These are phyloP conservation scores for Piaya cayana DNA, from an alignment of 2,113 vertebrate species.

Conservation along the genomic window DNA sequence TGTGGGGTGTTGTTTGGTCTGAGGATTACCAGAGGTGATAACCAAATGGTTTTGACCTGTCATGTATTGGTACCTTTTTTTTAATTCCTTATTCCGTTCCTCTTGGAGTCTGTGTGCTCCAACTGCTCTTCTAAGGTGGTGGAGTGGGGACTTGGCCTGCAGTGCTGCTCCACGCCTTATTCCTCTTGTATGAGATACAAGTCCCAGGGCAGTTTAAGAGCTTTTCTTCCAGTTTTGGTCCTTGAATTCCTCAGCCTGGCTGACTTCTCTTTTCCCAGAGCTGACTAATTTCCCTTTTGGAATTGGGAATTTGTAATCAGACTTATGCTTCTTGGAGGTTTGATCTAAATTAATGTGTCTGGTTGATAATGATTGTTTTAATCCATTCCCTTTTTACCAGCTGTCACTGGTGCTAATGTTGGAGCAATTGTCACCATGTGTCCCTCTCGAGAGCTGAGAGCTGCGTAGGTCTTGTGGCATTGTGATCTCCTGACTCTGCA, in stretches of 20 bases:
- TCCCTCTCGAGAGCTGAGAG: neutral
- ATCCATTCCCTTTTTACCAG: neutral
- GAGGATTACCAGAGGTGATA: neutral
- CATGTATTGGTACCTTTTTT: neutral
- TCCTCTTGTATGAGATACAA: neutral
- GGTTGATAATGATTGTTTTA: neutral
- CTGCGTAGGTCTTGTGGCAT: neutral
- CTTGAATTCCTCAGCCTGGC: neutral
- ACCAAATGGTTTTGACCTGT: neutral
- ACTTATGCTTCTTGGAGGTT: neutral
- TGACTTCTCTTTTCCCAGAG: neutral
- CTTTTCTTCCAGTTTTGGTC: neutral
- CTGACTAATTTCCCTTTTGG: neutral
- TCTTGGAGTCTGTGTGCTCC: neutral
- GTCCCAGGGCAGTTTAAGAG: neutral
- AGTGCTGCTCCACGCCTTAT: neutral
- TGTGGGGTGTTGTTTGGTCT: neutral
- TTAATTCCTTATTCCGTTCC: neutral
- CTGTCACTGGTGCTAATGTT: neutral
- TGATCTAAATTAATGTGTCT: neutral
- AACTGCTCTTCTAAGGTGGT: neutral
- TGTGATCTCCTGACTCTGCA: neutral
- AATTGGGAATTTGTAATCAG: neutral
- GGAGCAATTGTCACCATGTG: rapidly evolving
- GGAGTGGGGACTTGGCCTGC: neutral